Conservation (phyloP, 1,140 invertebrate genomes). For the Portunus trituberculatus region DNA sequence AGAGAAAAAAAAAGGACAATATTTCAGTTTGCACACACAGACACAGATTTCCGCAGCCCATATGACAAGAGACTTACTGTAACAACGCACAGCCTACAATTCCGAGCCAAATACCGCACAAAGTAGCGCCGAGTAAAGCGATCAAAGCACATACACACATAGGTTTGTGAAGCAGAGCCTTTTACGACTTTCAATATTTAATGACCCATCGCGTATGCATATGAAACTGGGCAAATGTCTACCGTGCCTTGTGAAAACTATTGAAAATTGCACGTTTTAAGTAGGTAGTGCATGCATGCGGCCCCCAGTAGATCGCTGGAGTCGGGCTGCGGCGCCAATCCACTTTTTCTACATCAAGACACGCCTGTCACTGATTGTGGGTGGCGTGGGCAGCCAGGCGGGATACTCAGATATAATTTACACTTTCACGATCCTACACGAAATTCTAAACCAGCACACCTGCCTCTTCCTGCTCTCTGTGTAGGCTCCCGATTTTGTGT, state of each 20-base stretch:
- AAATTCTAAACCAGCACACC: neutral
- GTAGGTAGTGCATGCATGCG: neutral
- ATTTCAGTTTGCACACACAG: neutral
- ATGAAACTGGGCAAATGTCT: neutral
- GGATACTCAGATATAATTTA: neutral
- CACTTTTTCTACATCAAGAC: neutral
- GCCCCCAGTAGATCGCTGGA: neutral
- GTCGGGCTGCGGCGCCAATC: neutral
- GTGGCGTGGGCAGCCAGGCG: neutral
- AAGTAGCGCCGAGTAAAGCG: neutral
- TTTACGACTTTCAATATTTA: constrained; percentile 14
- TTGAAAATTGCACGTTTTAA: neutral
- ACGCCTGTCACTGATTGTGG: neutral
- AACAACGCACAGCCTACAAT: neutral
- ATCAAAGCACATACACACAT: neutral
- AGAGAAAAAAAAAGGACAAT: neutral
- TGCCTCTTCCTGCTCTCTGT: neutral
- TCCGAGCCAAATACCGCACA: no score
- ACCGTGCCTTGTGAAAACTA: neutral
- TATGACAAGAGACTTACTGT: neutral
- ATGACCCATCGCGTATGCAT: neutral
- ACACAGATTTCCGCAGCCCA: neutral
- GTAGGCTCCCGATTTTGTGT: no score
- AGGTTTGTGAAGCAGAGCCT: neutral
- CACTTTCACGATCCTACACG: neutral